Evolutionary conservation across 1,140 invertebrate species (phyloP).

Genomic region (Augochlora pura): DNA sequence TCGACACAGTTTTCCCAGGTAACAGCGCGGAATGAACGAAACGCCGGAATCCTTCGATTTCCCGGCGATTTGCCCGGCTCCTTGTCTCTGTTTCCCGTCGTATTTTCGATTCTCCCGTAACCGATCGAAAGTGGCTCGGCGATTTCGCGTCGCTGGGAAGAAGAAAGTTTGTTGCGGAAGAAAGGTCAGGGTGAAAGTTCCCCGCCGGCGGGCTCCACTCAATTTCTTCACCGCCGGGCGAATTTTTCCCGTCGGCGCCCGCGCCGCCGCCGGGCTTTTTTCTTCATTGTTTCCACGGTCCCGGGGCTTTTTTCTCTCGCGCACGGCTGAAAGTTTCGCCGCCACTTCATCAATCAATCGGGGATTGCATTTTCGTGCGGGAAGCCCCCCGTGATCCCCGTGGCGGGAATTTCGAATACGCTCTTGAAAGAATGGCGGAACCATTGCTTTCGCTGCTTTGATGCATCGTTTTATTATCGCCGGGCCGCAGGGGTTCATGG

Average conservation of each 20-base stretch:
- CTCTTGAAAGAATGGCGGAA: background rate
- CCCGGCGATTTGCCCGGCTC: background rate
- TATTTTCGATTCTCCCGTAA: too few species aligned
- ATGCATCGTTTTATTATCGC: too few species aligned
- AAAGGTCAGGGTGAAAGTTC: slow-evolving; percentile 22
- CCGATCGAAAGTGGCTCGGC: background rate
- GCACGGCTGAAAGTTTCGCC: background rate
- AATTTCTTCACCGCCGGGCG: background rate
- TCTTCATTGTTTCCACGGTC: background rate
- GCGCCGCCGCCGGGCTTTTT: too few species aligned
- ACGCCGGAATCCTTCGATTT: background rate
- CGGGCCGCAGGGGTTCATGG: too few species aligned
- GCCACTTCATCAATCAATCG: background rate
- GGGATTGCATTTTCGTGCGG: background rate
- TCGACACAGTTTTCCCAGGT: background rate
- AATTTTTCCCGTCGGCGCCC: background rate
- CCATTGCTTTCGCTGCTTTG: too few species aligned
- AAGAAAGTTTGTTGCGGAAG: background rate
- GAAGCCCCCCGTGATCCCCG: background rate
- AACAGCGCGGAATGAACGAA: background rate
- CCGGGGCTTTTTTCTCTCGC: background rate
- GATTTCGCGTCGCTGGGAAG: background rate
- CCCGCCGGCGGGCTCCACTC: background rate
- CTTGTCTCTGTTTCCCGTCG: background rate
- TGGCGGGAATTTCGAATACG: background rate